These are phyloP conservation scores for Sula dactylatra DNA, from an alignment of 2,113 vertebrate species.

Conservation along the genomic window DNA sequence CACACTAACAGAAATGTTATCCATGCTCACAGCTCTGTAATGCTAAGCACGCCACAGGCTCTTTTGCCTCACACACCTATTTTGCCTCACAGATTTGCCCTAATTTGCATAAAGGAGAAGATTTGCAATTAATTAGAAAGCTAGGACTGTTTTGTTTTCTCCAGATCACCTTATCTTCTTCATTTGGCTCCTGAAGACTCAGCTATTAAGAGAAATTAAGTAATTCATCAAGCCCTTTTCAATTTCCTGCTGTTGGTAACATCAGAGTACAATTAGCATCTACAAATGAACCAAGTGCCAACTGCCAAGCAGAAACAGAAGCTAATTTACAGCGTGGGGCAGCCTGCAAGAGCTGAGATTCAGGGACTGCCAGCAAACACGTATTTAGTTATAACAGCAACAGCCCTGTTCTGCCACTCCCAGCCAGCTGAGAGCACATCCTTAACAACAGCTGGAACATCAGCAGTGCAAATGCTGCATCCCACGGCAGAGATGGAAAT, in stretches of 20 bases:
- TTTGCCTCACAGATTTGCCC: conserved; percentile 15
- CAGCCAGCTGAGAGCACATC: not conserved
- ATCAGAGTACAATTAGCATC: conserved; percentile 87
- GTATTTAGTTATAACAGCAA: conserved; percentile 25
- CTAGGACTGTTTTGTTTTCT: conserved; percentile 75
- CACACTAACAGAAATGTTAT: not conserved
- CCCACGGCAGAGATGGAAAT: not conserved
- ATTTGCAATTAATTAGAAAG: conserved; percentile 77
- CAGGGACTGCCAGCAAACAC: conserved; percentile 50
- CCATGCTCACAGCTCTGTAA: not conserved
- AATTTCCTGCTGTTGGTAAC: conserved; percentile 91
- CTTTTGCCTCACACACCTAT: conserved; percentile 44
- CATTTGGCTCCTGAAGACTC: conserved; percentile 86
- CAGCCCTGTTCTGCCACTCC: not conserved
- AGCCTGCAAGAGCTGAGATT: conserved; percentile 42
- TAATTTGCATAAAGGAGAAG: conserved; percentile 63
- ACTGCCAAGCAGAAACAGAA: conserved; percentile 73
- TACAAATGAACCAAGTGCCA: conserved; percentile 76
- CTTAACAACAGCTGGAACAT: not conserved
- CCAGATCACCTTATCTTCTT: conserved; percentile 83
- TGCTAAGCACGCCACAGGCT: not conserved
- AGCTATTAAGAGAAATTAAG: conserved; percentile 93
- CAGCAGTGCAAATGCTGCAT: not conserved
- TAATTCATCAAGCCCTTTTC: conserved; percentile 95
- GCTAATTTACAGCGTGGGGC: conserved; percentile 66